Conservation (phyloP, 2,888 invertebrate genomes). For the Tethea ocularis region DNA sequence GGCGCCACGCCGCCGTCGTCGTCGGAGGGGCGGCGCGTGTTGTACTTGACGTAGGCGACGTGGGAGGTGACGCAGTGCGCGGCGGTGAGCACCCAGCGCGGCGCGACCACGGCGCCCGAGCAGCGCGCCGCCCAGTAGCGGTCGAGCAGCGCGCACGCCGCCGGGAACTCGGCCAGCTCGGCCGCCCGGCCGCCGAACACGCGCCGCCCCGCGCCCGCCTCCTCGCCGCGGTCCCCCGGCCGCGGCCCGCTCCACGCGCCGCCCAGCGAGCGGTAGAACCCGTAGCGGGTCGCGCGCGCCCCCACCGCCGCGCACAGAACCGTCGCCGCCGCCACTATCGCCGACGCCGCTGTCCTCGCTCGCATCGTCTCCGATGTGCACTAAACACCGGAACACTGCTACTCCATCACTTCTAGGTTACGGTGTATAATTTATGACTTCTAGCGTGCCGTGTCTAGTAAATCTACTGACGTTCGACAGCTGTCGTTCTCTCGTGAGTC, state of each 20-base stretch:
- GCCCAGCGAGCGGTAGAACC: background rate
- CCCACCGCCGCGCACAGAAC: constrained; percentile 16
- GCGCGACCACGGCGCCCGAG: constrained; percentile 56
- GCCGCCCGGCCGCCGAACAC: constrained; percentile 62
- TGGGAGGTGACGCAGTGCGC: constrained; percentile 65
- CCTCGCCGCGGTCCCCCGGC: constrained; percentile 8
- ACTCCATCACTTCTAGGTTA: too few species aligned
- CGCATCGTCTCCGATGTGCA: background rate
- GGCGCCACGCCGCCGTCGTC: constrained; percentile 45
- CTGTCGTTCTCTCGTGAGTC: background rate
- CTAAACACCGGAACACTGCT: too few species aligned
- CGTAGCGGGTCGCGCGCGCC: constrained; percentile 10
- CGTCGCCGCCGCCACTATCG: constrained; percentile 14
- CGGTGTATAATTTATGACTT: too few species aligned
- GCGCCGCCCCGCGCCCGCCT: constrained; percentile 44
- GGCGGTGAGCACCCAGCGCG: constrained; percentile 71
- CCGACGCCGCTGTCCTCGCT: constrained; percentile 4
- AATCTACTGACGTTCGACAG: background rate
- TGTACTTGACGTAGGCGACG: constrained; percentile 63
- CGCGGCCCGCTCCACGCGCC: constrained; percentile 20
- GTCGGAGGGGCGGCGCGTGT: constrained; percentile 45
- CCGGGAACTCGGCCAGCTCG: constrained; percentile 41
- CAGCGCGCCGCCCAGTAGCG: constrained; percentile 60
- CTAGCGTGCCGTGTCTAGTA: background rate
- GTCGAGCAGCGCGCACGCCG: constrained; percentile 61